Base-by-base conservation (phyloP, 2,113 vertebrate species). In the Triplophysa rosa region DNA sequence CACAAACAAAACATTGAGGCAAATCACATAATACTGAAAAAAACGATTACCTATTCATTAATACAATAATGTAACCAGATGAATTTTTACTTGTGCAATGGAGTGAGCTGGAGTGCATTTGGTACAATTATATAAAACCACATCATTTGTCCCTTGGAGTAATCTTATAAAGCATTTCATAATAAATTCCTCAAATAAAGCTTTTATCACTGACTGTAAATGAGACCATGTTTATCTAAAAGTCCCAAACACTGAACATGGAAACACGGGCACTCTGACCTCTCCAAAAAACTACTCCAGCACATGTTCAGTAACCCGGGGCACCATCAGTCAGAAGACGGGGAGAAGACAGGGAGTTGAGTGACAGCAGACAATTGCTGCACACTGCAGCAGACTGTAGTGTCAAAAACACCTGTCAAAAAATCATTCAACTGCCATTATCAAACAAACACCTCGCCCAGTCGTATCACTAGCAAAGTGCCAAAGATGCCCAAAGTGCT, bases 401-500 rank as follows among this genome's bases (percentile, higher is more conserved):
- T 87, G 90, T 92, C 90, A 90, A 77, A 77, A 77, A 42, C 87
- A 92, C 90, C 91, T 92, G 93, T 90, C 92, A 93, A 89, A 88
- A 72, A 89, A 88, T 92, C 92, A 92, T 86, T 93, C 91, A 89
- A 80, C 77, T 37, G 80, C 63, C 81, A 75, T 78, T 47, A 67
- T 67, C 61, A 63, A 21, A 62, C 75, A 37, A 85, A 87, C 89
- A 88, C 88, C 87, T 90, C 87, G 56, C 86, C 66, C 82, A 71
- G 79, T 78, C 79, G 84, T 88, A 88, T 89, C 83, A 77, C 86
- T 85, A 68, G 80, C 80, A 84, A 87, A 78, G 91, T 89, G 92
- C 89, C 91, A 92, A 91, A 90, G 85, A 89, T 84, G 90, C 90
- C 89, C 82, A 78, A 80, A 87, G 90, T 89, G 84, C 88, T 90